Percentiles rank a stretch among this genome's conserved stretches.
Evolutionary conservation across 92 coral and sea anemone genomes (phyloP).

Genomic region (Epizoanthus rinbou): DNA sequence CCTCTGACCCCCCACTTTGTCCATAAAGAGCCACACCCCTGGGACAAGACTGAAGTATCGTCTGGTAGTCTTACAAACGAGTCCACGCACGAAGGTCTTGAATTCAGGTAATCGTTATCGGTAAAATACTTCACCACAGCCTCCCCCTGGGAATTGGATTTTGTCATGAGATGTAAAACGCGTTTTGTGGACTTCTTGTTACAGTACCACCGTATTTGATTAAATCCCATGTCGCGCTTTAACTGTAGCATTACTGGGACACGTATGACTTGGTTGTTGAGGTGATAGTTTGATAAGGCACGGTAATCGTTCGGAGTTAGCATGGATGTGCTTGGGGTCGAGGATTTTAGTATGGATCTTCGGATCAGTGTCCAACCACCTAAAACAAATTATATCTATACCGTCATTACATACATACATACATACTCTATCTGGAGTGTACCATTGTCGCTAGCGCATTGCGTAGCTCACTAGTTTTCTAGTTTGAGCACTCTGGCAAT

Average conservation of each 20-base stretch:
- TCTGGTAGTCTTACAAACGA: neutral
- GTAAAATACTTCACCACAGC: slow-evolving; percentile 1
- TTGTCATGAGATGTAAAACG: neutral
- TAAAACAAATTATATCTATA: neutral
- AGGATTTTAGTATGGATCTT: neutral
- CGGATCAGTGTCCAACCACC: slow-evolving; percentile 12
- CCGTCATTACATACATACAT: too few relatives aligned
- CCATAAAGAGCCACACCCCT: neutral
- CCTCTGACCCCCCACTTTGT: too few relatives aligned
- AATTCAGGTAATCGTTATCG: neutral
- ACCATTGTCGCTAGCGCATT: too few relatives aligned
- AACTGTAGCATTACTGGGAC: neutral
- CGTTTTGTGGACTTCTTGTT: neutral
- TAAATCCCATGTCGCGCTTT: neutral
- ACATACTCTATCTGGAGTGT: too few relatives aligned
- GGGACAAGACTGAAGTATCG: neutral
- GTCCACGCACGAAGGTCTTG: neutral
- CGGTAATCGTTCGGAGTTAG: neutral
- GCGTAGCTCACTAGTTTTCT: too few relatives aligned
- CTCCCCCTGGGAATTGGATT: neutral
- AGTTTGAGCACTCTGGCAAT: too few relatives aligned
- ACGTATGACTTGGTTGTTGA: neutral
- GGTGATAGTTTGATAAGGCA: neutral
- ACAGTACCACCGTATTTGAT: neutral
- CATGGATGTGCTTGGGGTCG: neutral